These are phyloP conservation scores for Eulemur coronatus DNA, from an alignment of 2,797 vertebrate species.

Conservation along the genomic window DNA sequence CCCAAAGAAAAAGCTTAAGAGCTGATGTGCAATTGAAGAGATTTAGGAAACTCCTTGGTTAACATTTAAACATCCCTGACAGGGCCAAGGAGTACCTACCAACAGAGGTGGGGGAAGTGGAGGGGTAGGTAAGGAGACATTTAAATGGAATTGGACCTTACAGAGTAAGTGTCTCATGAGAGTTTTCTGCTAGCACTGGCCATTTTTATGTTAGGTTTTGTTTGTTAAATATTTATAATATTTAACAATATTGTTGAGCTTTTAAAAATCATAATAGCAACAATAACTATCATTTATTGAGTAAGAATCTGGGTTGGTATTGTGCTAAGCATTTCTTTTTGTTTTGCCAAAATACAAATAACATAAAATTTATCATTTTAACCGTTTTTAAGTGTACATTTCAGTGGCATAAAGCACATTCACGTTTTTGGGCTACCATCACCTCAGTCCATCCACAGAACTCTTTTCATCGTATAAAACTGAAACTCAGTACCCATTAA, in stretches of 20 bases:
- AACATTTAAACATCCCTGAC: background rate
- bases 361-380: background rate
- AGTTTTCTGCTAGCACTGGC: background rate
- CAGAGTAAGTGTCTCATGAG: background rate
- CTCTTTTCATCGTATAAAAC: background rate
- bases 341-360: background rate
- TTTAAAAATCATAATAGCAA: background rate
- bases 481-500: background rate
- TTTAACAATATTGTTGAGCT: background rate
- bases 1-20: background rate
- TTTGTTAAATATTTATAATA: constrained; percentile 13
- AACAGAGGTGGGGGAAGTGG: fast-evolving
- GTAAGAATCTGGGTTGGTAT: background rate
- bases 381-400: background rate
- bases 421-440: background rate
- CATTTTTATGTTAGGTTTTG: background rate
- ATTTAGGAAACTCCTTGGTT: background rate
- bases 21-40: background rate
- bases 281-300: background rate
- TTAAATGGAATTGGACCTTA: background rate
- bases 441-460: background rate
- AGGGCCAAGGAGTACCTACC: too few species aligned
- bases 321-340: background rate
- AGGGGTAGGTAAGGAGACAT: background rate
- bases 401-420: background rate